Evolutionary conservation across 2,797 vertebrate species (phyloP).

Genomic region (Enteromius trimaculatus): DNA sequence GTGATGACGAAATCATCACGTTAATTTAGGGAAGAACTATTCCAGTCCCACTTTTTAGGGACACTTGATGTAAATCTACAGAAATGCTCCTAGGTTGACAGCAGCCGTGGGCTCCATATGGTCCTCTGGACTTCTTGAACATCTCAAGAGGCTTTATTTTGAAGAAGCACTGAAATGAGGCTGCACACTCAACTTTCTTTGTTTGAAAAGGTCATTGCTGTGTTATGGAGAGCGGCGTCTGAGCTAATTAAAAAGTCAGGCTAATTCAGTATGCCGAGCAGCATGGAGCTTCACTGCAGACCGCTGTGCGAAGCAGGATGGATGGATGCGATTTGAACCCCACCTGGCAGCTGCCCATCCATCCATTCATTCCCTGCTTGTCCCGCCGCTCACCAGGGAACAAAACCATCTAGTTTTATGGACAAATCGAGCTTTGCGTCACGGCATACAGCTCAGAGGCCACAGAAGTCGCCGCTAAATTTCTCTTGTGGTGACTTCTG

Average conservation of each 20-base stretch:
- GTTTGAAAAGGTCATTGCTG: conserved; percentile 58
- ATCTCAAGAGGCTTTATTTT: conserved; percentile 45
- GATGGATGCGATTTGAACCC: conserved; percentile 60
- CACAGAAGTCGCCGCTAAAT: not conserved
- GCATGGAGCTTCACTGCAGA: conserved; percentile 50
- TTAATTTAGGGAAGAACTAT: not conserved
- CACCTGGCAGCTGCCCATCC: conserved; percentile 63
- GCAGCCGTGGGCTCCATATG: not conserved
- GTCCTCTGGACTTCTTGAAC: not conserved
- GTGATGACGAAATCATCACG: not conserved
- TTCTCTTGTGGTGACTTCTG: conserved; percentile 7
- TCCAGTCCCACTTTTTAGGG: not conserved
- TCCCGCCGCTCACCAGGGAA: conserved; percentile 32
- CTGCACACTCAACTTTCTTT: conserved; percentile 46
- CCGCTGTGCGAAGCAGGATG: conserved; percentile 59
- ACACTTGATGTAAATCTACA: conserved; percentile 3
- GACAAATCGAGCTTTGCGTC: conserved; percentile 19
- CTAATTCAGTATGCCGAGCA: conserved; percentile 63
- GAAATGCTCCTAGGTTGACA: not conserved
- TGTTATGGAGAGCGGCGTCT: conserved; percentile 51
- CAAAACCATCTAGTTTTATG: conserved; percentile 46
- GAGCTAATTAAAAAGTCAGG: conserved; percentile 60
- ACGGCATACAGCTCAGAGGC: not conserved
- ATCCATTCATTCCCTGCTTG: conserved; percentile 57
- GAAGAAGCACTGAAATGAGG: conserved; percentile 32